Base-by-base conservation (phyloP, 2,113 vertebrate genomes). In the Mugil cephalus region DNA sequence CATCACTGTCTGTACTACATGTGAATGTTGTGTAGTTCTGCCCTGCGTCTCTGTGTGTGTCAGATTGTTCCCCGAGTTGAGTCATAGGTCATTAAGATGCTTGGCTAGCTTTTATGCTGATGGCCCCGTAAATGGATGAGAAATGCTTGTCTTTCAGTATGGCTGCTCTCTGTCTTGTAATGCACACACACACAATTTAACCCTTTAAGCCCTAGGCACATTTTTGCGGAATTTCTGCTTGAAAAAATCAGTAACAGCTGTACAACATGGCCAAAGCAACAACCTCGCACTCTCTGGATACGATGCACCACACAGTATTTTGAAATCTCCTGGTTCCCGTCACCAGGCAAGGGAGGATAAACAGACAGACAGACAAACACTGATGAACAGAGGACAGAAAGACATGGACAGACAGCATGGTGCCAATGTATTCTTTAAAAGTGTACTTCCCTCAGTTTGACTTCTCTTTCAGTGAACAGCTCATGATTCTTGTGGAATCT, bases 51-150 rank as follows among this genome's bases (percentile, higher is more conserved):
- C 40, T 0, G 35, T 42, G 34, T 45, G 15, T 13, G 52, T 75
- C 7, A 48, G 53, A 77, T 73, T 75, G 54, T 75, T 69, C 53
- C 69, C 17, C 10, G 54, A 36, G 62, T 80, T 89, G 84, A 89
- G 67, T 85, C 79, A 85, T 83, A 69, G 82, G 79, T 87, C 84
- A 82, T 89, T 83, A 80, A 52, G 43, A 80, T 83, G 82, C 79
- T 85, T 76, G 79, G 67, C 76, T 87, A 67, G 62, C 69, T 80
- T 87, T 80, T 40, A 67, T 86, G 82, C 84, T 87, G 82, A 78
- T 8, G 18, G 76, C 76, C 40, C 78, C 81, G 75, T 83, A 83
- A 84, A 80, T 47, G 79, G 69, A 87, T 84, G 73, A 83, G 66
- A 70, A 80, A 78, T 12, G 43, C 61, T 61, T 70, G 85, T 89